A percentile compares a stretch with the other conserved stretches of the same genome.
Evolutionary conservation across 2,113 vertebrate species (phyloP).

Genomic region (Xenopus laevis): DNA sequence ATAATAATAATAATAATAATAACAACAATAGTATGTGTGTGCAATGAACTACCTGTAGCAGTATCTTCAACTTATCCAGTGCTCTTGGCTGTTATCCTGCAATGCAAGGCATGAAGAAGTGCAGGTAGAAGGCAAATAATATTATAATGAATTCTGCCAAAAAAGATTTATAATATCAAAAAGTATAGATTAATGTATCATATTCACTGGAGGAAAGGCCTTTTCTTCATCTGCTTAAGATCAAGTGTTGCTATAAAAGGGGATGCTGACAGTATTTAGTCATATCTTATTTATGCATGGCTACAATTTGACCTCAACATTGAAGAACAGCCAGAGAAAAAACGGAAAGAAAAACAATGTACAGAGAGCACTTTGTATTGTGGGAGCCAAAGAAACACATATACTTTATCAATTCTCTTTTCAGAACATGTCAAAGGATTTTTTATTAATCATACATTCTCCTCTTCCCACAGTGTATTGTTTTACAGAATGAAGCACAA

Average conservation of each 20-base stretch:
- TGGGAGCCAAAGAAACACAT: constrained; percentile 64
- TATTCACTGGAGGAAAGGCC: too few relatives aligned
- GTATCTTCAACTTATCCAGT: too few relatives aligned
- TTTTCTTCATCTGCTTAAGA: not conserved
- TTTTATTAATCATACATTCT: constrained; percentile 55
- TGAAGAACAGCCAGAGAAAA: constrained; percentile 76
- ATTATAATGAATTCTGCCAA: not conserved
- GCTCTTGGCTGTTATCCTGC: too few relatives aligned
- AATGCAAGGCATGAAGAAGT: too few relatives aligned
- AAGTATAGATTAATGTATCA: too few relatives aligned
- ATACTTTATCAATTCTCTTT: constrained; percentile 61
- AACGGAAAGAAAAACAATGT: constrained; percentile 77
- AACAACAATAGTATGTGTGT: too few relatives aligned
- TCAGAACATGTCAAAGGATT: constrained; percentile 69
- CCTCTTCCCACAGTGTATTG: constrained; percentile 57
- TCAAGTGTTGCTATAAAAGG: not conserved
- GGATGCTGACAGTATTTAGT: constrained; percentile 10
- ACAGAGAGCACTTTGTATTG: constrained; percentile 68
- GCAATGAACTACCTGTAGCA: too few relatives aligned
- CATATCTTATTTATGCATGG: not conserved
- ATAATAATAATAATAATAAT: too few relatives aligned
- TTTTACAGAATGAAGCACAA: constrained; percentile 67
- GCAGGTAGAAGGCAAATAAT: too few relatives aligned
- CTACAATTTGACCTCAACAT: constrained; percentile 59
- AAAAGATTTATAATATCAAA: too few relatives aligned